These are phyloP conservation scores for Aporophyla nigra DNA, from an alignment of 2,888 invertebrate genomes.

Conservation along the genomic window DNA sequence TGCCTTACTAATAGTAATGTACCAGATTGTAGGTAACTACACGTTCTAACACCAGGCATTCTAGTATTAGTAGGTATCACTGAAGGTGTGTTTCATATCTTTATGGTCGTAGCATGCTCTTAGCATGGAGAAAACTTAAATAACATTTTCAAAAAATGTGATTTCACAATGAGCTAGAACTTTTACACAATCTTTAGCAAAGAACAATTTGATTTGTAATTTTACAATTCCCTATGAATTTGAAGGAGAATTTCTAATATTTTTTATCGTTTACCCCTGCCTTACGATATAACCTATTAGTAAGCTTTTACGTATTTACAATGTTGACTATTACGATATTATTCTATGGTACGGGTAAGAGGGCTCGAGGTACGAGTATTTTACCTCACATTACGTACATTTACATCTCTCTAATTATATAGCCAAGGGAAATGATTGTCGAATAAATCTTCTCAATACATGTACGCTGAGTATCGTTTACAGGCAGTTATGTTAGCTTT, in stretches of 20 bases:
- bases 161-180: slow-evolving; percentile 73
- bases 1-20: slow-evolving; percentile 87
- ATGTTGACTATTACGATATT: slow-evolving; percentile 89
- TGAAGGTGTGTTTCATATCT: slow-evolving; percentile 70
- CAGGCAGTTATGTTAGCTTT: slow-evolving; percentile 67
- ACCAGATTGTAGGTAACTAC: slow-evolving; percentile 75
- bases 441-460: slow-evolving; percentile 64
- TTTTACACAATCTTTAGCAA: slow-evolving; percentile 74
- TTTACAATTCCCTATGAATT: slow-evolving; percentile 75
- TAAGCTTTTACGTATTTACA: slow-evolving; percentile 90
- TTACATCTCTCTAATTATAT: slow-evolving; percentile 52
- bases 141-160: slow-evolving; percentile 65
- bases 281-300: slow-evolving; percentile 80
- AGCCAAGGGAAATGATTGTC: slow-evolving; percentile 50
- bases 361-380: slow-evolving; percentile 73
- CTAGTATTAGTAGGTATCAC: slow-evolving; percentile 77
- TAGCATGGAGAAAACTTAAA: slow-evolving; percentile 56
- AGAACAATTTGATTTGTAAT: slow-evolving; percentile 73
- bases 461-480: slow-evolving; percentile 55
- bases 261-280: slow-evolving; percentile 88
- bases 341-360: slow-evolving; percentile 77
- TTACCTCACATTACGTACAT: slow-evolving; percentile 65
- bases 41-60: slow-evolving; percentile 70
- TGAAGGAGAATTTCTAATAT: slow-evolving; percentile 79
- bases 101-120: slow-evolving; percentile 65